These are phyloP conservation scores for Aphelinus certus DNA, from an alignment of 1,140 invertebrate species.

Conservation along the genomic window DNA sequence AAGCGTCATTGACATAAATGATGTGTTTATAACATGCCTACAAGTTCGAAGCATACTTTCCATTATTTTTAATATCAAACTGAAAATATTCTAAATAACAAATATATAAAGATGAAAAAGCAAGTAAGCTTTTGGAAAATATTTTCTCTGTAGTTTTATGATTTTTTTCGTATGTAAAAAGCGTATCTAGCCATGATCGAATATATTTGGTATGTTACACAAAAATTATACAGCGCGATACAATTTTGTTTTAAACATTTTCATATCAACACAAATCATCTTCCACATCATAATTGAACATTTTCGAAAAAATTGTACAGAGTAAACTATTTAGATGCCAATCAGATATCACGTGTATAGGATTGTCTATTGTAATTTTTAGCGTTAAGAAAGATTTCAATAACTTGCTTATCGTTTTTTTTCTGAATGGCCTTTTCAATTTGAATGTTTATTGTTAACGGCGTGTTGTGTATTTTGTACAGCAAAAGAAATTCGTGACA, in stretches of 20 bases:
- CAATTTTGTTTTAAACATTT: neutral
- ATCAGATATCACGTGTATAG: too few relatives aligned
- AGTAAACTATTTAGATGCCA: neutral
- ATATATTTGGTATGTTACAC: slow-evolving; percentile 10
- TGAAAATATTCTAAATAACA: neutral
- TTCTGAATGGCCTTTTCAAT: neutral
- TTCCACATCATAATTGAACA: slow-evolving; percentile 5
- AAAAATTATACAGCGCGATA: neutral
- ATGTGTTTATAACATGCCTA: neutral
- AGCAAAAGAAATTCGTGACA: slow-evolving; percentile 36
- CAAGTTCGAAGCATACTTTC: neutral
- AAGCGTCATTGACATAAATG: neutral
- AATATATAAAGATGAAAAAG: neutral
- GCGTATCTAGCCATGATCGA: neutral
- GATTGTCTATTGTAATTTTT: neutral
- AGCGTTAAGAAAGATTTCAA: neutral
- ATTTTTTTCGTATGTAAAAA: slow-evolving; percentile 14
- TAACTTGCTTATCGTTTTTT: neutral
- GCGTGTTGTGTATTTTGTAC: slow-evolving; percentile 40
- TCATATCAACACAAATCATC: slow-evolving; percentile 1
- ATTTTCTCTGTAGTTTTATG: slow-evolving; percentile 5
- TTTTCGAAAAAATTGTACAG: neutral
- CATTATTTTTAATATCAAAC: neutral
- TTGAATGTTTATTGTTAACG: neutral
- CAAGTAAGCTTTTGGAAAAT: neutral